Percentiles rank a stretch among this genome's conserved stretches.
Evolutionary conservation across 2,888 invertebrate species (phyloP).

Genomic region (Caenorhabditis afra): DNA sequence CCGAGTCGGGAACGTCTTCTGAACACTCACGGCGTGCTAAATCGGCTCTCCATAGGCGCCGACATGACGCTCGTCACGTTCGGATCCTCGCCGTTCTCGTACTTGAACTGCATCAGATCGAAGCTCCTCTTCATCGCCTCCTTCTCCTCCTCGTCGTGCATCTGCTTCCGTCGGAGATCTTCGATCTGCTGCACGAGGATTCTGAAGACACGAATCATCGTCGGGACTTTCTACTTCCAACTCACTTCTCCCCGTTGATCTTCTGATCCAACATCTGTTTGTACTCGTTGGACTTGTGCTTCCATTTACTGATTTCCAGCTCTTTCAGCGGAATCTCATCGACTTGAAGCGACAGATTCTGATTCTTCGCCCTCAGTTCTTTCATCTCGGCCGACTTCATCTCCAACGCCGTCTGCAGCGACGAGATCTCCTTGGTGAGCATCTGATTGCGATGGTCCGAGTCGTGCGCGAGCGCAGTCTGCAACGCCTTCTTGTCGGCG

Average conservation of each 20-base stretch:
- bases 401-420: constrained; percentile 73
- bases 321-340: constrained; percentile 76
- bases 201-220: constrained; percentile 41
- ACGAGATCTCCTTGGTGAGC: constrained; percentile 72
- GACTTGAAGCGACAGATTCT: constrained; percentile 67
- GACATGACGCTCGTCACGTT: constrained; percentile 44
- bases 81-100: constrained; percentile 62
- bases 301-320: constrained; percentile 85
- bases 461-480: constrained; percentile 68
- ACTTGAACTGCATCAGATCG: constrained; percentile 66
- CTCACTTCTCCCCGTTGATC: constrained; percentile 85
- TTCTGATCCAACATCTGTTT: constrained; percentile 87
- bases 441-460: constrained; percentile 71
- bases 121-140: constrained; percentile 64
- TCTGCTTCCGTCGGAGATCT: constrained; percentile 63
- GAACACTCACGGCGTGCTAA: constrained; percentile 49
- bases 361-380: constrained; percentile 71
- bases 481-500: constrained; percentile 64
- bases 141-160: constrained; percentile 65
- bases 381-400: constrained; percentile 74
- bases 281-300: constrained; percentile 91
- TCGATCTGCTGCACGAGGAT: constrained; percentile 71
- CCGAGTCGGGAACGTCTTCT: background rate
- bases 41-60: constrained; percentile 45
- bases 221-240: background rate